Base-by-base conservation (phyloP, 2,797 vertebrate genomes). In the Tamandua tetradactyla region DNA sequence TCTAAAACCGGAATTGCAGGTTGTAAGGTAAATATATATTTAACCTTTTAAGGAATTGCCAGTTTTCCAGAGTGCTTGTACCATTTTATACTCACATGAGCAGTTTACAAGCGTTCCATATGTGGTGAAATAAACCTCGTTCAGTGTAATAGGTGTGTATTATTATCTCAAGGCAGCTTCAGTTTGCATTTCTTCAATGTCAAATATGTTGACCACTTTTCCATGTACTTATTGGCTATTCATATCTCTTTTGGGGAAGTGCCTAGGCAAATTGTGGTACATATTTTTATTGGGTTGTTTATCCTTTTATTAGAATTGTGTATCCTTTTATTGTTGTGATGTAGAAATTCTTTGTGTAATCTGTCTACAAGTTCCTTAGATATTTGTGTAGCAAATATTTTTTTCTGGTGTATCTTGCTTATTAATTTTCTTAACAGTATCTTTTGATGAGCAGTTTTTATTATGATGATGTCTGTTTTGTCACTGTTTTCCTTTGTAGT, bases 121-220 rank as follows among this genome's bases (percentile, higher is more conserved):
- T 5, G 44, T 47, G 44, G 42, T 1, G 30, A 42, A 2, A 27
- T 32, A 6, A 7, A 4, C 10, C 17, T 35, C 64, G 15, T n/a
- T 35, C n/a, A 8, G 69, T 27, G 47, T 3, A 0, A 20, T 69
- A 35, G 5, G 69, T 9, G 25, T 17, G 25, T 18, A 10, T 0
- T 5, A 25, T 44, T 4, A 47, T 5, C 42, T 11, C n/a, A 22
- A 7, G 18, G 64, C 11, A 68, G 47, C 11, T n/a, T 20, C 9
- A 37, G 35, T 68, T 11, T 68, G 64, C 64, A 37, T 9, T 37
- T 68, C 15, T 37, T 55, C 18, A 1, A 22, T 7, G 55, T 55
- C 55, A 22, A 22, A 20, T 68, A 11, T 5, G 18, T 66, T 37
- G 18, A 35, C 18, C 18, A 9, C n/a, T 22, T 68, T 35, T 68